Evolutionary conservation across 2,888 invertebrate species (phyloP), one percentile per base, ranked within the genome.

Genomic region (Heteromyza rotundicornis): DNA sequence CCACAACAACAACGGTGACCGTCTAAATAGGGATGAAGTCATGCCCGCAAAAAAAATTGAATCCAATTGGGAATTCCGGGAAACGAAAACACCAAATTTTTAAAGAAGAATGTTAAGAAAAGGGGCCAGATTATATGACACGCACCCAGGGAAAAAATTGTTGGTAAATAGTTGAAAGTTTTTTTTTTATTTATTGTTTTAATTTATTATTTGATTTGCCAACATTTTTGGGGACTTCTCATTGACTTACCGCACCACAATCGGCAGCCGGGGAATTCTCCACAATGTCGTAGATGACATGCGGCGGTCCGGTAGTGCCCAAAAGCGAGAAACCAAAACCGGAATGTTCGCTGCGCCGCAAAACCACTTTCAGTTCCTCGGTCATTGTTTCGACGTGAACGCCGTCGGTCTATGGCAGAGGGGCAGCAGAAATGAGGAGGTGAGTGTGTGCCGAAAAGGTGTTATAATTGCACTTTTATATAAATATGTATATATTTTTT

Each of bases 201-300:
- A 54, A 50, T 49, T 60, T 36, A 53, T 62, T 57, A 64, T 63
- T 63, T 70, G 52, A 59, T 68, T 64, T 64, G 57, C 55, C 52
- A 44, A 60, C 58, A 60, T 63, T 65, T 70, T 62, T 60, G 63
- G 19, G 57, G 63, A 51, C 57, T 61, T 55, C 3, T 22, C 17
- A 57, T 54, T 52, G 63, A 81, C 81, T 81, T 79, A 81, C 81
- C 80, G 76, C 73, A 70, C 80, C 94, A 84, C 93, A 91, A 83
- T 92, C 91, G 77, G 94, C 94, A 72, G 95, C 95, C 84, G 95
- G 95, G 76, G 95, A 95, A 85, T 95, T 93, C 84, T 94, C 94
- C 82, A 94, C 89, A 82, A 95, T 94, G 86, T 94, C 91, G 86
- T 94, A 95, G 84, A 95, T 94, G 84, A 95, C 92, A 83, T 94